Evolutionary conservation across 2,797 vertebrate species (phyloP), one percentile per base, ranked within the genome.

Genomic region (Calcarius lapponicus): DNA sequence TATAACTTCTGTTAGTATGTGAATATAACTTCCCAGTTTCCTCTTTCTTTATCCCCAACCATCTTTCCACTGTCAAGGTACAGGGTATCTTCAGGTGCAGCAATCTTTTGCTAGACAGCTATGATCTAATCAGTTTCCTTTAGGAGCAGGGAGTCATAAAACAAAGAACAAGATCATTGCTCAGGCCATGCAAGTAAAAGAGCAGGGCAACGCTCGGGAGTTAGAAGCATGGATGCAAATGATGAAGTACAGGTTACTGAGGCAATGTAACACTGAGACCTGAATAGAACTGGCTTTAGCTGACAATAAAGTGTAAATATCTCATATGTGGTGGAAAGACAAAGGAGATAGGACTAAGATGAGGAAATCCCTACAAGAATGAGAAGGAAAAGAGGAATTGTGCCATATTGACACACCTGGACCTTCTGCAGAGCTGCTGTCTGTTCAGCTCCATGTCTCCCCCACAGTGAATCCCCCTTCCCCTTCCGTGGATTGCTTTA

Each of bases 391-490:
- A 53, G 22, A 61, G 18, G 19, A 38, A n/a, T 45, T 54, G 24
- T 3, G 9, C 16, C 7, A 6, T 51, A 4, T 3, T 51, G 36
- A 51, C 29, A 40, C 3, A 3, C 17, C 18, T 53, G 47, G 7
- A 20, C 31, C 5, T 10, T 56, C 72, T 64, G 19, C 53, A 54
- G 43, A 71, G 14, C 25, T 58, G 22, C 28, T 45, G 6, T 53
- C n/a, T 25, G 17, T 25, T 75, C 58, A 61, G 15, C n/a, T 19
- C 28, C 25, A n/a, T 12, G 4, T 3, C 7, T 79, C 22, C 36
- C 2, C 6, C 4, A 57, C 21, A 45, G 8, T 3, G 9, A 81
- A 28, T 4, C 5, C 8, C 4, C 4, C 15, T 53, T 32, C 21
- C 17, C 4, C 54, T 74, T 81, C 88, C 13, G 18, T 4, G 14